phyloP scores from a whole-genome alignment of 2,113 vertebrate genomes.

The Aphelocoma coerulescens region DNA sequence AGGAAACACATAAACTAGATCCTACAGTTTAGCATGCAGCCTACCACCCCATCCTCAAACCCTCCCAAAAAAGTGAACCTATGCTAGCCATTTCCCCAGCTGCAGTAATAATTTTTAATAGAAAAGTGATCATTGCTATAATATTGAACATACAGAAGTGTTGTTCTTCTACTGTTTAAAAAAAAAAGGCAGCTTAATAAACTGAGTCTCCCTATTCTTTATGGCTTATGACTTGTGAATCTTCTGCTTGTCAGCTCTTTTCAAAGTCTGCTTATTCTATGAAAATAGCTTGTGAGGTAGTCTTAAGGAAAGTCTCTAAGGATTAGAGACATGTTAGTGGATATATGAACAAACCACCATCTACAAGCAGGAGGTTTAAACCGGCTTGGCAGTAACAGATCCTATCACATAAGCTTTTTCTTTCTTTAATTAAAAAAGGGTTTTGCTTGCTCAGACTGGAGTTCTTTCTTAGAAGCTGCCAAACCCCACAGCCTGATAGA shows the following conservation, averaged over 20 bases:
- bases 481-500: not conserved
- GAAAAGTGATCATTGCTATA: not conserved
- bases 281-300: slow-evolving; percentile 1
- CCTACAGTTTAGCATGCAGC: not conserved
- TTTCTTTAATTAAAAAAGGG: not conserved
- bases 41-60: not conserved
- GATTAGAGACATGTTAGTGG: not conserved
- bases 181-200: not conserved
- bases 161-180: not conserved
- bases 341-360: not conserved
- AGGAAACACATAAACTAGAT: not conserved
- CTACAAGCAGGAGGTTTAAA: not conserved
- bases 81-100: not conserved
- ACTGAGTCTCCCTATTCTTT: not conserved
- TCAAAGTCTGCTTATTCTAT: not conserved
- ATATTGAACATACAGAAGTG: not conserved
- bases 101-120: not conserved
- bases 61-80: not conserved
- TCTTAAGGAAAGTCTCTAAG: not conserved
- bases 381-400: not conserved
- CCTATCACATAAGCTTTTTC: not conserved
- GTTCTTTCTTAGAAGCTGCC: not conserved
- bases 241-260: slow-evolving; percentile 21
- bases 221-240: not conserved
- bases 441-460: not conserved